phyloP scores from a whole-genome alignment of 2,888 invertebrate genomes.

The Pollenia labialis region DNA sequence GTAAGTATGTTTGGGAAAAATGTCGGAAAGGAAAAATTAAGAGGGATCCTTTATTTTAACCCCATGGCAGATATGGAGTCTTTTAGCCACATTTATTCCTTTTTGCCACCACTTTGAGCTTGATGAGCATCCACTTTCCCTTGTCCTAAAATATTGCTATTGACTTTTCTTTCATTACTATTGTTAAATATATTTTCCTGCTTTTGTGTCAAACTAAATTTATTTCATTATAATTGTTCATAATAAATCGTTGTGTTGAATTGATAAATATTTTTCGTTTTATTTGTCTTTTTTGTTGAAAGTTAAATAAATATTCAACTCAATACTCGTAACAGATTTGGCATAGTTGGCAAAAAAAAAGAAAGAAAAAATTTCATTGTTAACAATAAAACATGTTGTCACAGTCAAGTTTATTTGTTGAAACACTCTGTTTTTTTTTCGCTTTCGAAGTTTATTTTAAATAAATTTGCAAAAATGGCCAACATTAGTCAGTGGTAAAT shows the following conservation, averaged over 20 bases:
- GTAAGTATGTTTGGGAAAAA: no score
- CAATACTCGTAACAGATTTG: not conserved
- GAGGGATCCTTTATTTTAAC: no score
- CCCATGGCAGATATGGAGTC: no score
- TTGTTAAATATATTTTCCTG: not conserved
- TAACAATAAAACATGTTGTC: slow-evolving; percentile 22
- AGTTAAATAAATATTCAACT: not conserved
- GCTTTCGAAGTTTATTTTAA: not conserved
- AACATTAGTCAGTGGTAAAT: slow-evolving; percentile 48
- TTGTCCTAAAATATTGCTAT: no score
- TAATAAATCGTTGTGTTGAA: not conserved
- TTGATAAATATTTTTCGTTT: not conserved
- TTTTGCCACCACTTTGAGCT: no score
- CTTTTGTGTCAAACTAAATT: not conserved
- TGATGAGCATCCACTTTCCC: no score
- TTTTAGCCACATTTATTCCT: no score
- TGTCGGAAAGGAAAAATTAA: no score
- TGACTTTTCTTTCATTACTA: no score
- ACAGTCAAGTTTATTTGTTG: slow-evolving; percentile 4
- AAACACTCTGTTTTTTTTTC: slow-evolving; percentile 3
- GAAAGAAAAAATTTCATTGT: not conserved
- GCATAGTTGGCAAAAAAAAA: not conserved
- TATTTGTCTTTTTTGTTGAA: not conserved
- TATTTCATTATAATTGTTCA: slow-evolving; percentile 19
- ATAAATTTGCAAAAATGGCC: slow-evolving; percentile 25